Evolutionary conservation across 2,888 invertebrate species (phyloP).

Genomic region (Siphonodentalium dalli): DNA sequence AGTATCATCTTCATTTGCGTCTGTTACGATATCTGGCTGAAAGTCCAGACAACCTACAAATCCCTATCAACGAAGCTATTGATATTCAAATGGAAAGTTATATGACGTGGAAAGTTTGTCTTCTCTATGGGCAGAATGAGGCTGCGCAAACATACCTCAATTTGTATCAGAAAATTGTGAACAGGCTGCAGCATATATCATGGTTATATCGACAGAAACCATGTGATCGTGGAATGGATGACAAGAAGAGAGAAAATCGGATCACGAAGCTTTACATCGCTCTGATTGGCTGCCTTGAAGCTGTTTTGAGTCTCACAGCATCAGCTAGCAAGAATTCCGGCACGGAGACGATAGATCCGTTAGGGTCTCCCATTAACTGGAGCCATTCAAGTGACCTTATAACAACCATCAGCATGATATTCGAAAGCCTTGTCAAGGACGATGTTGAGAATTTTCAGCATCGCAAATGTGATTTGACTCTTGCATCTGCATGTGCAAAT

Average conservation of each 20-base stretch:
- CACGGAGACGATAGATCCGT: too few species aligned
- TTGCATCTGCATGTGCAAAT: constrained; percentile 44
- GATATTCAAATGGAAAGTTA: constrained; percentile 49
- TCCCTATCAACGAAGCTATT: constrained; percentile 56
- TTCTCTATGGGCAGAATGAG: constrained; percentile 45
- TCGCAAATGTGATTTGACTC: constrained; percentile 43
- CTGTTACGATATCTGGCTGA: constrained; percentile 52
- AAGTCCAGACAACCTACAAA: constrained; percentile 64
- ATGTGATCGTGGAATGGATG: too few species aligned
- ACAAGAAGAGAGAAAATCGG: too few species aligned
- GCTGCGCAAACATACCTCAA: too few species aligned
- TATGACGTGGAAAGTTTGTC: constrained; percentile 43
- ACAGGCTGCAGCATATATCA: too few species aligned
- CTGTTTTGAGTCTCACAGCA: too few species aligned
- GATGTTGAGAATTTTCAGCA: constrained; percentile 38
- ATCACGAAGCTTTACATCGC: too few species aligned
- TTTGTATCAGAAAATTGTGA: too few species aligned
- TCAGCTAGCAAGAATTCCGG: too few species aligned
- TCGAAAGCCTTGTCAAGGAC: constrained; percentile 26
- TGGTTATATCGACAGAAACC: too few species aligned
- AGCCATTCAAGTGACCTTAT: constrained; percentile 52
- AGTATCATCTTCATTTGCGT: constrained; percentile 57
- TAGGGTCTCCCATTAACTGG: too few species aligned
- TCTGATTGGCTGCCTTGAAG: too few species aligned
- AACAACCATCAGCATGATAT: constrained; percentile 36